Conservation (phyloP, 2,797 vertebrate genomes). For the Oceanodroma leucorhoa region DNA sequence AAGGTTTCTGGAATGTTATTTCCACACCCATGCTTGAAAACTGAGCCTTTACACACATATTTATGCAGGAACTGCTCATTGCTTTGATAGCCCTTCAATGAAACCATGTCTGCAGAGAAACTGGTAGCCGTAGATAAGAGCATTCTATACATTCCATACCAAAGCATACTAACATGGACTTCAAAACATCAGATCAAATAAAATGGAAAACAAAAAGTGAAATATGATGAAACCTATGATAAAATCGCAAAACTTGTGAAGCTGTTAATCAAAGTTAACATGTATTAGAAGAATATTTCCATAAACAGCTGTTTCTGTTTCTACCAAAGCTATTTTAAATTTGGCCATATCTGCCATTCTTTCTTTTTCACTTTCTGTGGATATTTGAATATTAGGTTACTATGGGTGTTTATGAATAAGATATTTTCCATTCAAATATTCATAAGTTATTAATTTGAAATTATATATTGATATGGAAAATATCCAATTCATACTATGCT, state of each 20-base stretch:
- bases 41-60: not conserved
- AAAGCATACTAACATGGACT: not conserved
- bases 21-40: not conserved
- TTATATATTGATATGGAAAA: not conserved
- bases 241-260: not conserved
- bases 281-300: not conserved
- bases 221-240: not conserved
- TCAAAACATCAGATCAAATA: not conserved
- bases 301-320: not conserved
- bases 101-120: not conserved
- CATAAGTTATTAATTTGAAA: not conserved
- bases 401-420: not conserved
- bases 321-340: not conserved
- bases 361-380: not conserved
- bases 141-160: not conserved
- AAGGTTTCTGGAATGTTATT: not conserved
- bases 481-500: not conserved
- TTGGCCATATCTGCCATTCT: not conserved
- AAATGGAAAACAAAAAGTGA: not conserved
- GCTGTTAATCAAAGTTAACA: not conserved
- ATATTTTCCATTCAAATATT: not conserved
- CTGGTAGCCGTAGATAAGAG: not conserved
- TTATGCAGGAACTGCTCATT: not conserved
- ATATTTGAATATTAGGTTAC: not conserved
- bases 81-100: not conserved